Percentiles rank a stretch among this genome's conserved stretches.
Conservation (phyloP, 2,113 vertebrate species). For the Amphiprion ocellaris region DNA sequence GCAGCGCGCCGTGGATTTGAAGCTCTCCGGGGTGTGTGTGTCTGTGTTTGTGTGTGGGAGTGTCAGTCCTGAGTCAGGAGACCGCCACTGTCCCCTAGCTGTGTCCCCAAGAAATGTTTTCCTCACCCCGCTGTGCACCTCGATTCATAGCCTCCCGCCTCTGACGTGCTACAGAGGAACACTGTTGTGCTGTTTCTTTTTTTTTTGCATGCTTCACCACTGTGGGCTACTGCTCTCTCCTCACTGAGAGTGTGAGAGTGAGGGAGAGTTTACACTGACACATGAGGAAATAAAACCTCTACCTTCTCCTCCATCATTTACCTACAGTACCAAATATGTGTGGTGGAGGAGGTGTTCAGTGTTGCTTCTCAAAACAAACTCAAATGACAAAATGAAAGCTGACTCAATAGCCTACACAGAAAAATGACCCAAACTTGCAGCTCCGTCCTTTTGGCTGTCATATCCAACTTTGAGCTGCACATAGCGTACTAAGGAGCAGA, state of each 20-base stretch:
- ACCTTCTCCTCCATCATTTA: neutral
- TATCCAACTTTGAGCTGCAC: too few relatives aligned
- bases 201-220: slow-evolving; percentile 38
- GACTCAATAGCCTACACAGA: too few relatives aligned
- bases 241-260: neutral
- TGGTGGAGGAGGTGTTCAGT: too few relatives aligned
- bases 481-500: too few relatives aligned
- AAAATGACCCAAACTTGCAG: too few relatives aligned
- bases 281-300: neutral
- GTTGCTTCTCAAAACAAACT: too few relatives aligned
- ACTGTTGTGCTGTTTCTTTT: slow-evolving; percentile 45
- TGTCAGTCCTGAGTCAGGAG: slow-evolving; percentile 45
- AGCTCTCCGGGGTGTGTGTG: slow-evolving; percentile 29
- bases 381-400: too few relatives aligned
- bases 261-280: slow-evolving; percentile 2
- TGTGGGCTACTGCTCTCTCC: slow-evolving; percentile 26
- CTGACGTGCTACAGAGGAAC: slow-evolving; percentile 57
- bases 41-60: slow-evolving; percentile 13
- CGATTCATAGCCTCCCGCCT: slow-evolving; percentile 54
- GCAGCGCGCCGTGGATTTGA: slow-evolving; percentile 28
- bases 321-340: too few relatives aligned
- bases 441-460: too few relatives aligned
- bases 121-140: slow-evolving; percentile 57
- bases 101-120: slow-evolving; percentile 68
- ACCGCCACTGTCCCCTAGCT: slow-evolving; percentile 56